Evolutionary conservation across 2,113 vertebrate genomes (phyloP).

Genomic region (Xerus inauris): DNA sequence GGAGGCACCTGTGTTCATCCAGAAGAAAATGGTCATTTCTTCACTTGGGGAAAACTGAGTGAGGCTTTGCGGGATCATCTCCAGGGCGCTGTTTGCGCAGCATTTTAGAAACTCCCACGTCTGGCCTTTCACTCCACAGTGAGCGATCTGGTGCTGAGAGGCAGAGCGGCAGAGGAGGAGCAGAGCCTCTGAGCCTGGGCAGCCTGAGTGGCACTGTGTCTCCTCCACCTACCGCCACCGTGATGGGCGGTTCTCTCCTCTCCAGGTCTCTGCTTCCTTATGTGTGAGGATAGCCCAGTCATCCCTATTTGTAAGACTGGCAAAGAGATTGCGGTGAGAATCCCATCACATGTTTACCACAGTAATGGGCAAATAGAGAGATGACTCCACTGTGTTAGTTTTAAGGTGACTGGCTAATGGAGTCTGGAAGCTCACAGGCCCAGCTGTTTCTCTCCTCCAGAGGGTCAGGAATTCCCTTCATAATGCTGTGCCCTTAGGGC

Average conservation of each 20-base stretch:
- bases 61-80: not conserved
- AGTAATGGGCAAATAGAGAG: not conserved
- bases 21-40: fast-evolving
- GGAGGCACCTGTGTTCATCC: not conserved
- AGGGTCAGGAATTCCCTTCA: not conserved
- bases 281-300: not conserved
- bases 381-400: not conserved
- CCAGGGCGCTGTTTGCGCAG: not conserved
- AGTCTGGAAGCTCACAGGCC: not conserved
- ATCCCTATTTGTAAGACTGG: not conserved
- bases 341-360: not conserved
- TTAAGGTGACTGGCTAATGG: fast-evolving
- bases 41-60: not conserved
- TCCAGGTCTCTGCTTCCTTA: not conserved
- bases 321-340: not conserved
- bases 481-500: not conserved
- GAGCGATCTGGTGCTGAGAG: no score
- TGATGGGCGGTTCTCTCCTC: not conserved
- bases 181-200: fast-evolving
- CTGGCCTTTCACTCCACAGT: not conserved
- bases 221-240: no score
- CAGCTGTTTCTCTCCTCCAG: not conserved
- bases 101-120: not conserved
- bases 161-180: not conserved
- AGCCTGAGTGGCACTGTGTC: not conserved